Evolutionary conservation across 1,140 invertebrate genomes (phyloP).

Genomic region (Ostrea edulis): DNA sequence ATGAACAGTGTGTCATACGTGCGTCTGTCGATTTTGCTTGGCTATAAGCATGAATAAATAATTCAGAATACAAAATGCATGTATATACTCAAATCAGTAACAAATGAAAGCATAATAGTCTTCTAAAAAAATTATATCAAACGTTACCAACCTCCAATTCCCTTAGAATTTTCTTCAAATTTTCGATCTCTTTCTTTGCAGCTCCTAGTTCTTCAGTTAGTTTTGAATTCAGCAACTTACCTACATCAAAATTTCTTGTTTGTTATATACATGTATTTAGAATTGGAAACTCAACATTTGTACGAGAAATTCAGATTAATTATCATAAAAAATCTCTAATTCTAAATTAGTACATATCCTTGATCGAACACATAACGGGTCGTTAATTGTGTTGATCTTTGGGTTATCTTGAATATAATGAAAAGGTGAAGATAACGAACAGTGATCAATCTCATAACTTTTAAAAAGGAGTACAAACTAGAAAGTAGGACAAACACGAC

Average conservation of each 20-base stretch:
- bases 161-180: constrained; percentile 66
- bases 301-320: too few species aligned
- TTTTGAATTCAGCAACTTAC: constrained; percentile 67
- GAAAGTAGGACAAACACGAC: too few species aligned
- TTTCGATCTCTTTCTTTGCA: constrained; percentile 70
- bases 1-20: neutral
- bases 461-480: too few species aligned
- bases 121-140: neutral
- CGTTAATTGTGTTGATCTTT: too few species aligned
- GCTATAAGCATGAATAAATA: neutral
- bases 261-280: too few species aligned
- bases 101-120: neutral
- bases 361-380: too few species aligned
- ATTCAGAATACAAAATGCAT: neutral
- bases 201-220: constrained; percentile 67
- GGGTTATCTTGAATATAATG: too few species aligned
- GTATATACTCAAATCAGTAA: neutral
- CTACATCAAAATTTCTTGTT: constrained; percentile 47
- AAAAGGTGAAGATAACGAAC: too few species aligned
- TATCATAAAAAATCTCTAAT: too few species aligned
- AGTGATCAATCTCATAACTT: too few species aligned
- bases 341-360: too few species aligned
- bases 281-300: too few species aligned
- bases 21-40: neutral
- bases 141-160: constrained; percentile 65